Conservation (phyloP, 2,888 invertebrate species). For the Danaus chrysippus region DNA sequence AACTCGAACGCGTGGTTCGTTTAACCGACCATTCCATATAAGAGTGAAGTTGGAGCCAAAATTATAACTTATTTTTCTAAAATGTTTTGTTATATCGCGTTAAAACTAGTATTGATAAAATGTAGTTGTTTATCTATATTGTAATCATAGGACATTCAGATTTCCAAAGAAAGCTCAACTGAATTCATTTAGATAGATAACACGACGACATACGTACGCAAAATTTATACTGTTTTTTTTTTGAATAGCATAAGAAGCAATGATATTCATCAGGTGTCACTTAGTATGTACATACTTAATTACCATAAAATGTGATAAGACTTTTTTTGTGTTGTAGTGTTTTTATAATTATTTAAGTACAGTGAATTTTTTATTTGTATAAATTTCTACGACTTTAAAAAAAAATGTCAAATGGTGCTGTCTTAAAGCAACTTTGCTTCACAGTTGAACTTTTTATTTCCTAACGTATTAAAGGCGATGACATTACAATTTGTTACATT, state of each 20-base stretch:
- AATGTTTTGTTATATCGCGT: conserved; percentile 75
- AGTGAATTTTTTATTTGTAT: conserved; percentile 37
- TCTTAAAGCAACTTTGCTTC: conserved; percentile 37
- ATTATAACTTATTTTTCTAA: conserved; percentile 78
- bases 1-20: conserved; percentile 2
- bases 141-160: conserved; percentile 63
- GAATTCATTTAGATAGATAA: conserved; percentile 64
- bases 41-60: conserved; percentile 74
- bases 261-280: conserved; percentile 31
- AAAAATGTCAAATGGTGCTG: conserved; percentile 49
- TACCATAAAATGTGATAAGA: conserved; percentile 57
- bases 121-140: conserved; percentile 74
- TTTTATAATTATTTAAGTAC: conserved; percentile 39
- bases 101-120: conserved; percentile 61
- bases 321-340: conserved; percentile 43
- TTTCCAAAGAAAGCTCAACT: conserved; percentile 77
- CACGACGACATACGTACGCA: conserved; percentile 40
- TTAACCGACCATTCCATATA: conserved; percentile 68
- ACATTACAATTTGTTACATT: conserved; percentile 3
- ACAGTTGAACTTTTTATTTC: conserved; percentile 19
- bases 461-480: conserved; percentile 14
- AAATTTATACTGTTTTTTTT: conserved; percentile 28
- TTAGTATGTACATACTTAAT: conserved; percentile 43
- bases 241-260: conserved; percentile 15
- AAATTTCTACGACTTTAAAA: conserved; percentile 37